A percentile compares a stretch with the other conserved stretches of the same genome.
Evolutionary conservation across 2,113 vertebrate species (phyloP).

Genomic region (Pomatostomus ruficeps): DNA sequence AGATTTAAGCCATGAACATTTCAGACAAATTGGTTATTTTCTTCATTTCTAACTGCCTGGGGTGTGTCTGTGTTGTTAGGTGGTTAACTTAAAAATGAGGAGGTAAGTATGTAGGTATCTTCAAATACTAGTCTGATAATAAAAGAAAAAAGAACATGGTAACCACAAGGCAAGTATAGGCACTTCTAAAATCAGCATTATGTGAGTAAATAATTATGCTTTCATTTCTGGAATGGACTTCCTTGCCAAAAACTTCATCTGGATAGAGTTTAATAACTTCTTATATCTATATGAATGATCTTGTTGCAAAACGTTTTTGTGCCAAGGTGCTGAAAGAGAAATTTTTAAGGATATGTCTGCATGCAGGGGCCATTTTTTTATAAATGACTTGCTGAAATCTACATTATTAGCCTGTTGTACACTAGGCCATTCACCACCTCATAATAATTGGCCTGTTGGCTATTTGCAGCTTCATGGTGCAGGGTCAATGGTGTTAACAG

Average conservation of each 20-base stretch:
- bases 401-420: neutral
- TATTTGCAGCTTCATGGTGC: neutral
- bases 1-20: neutral
- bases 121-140: neutral
- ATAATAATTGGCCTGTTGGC: neutral
- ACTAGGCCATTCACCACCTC: neutral
- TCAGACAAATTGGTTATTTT: neutral
- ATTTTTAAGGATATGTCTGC: neutral
- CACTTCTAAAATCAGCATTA: neutral
- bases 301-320: neutral
- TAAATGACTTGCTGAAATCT: neutral
- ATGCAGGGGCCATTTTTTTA: neutral
- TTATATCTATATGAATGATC: neutral
- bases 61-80: neutral
- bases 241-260: slow-evolving; percentile 10
- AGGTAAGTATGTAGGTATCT: neutral
- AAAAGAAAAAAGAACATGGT: neutral
- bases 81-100: neutral
- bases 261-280: neutral
- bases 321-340: neutral
- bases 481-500: neutral
- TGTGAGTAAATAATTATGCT: neutral
- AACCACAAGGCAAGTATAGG: neutral
- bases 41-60: neutral
- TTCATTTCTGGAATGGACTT: neutral